Evolutionary conservation across 2,888 invertebrate species (phyloP).

Genomic region (Sclerodermus sp.): DNA sequence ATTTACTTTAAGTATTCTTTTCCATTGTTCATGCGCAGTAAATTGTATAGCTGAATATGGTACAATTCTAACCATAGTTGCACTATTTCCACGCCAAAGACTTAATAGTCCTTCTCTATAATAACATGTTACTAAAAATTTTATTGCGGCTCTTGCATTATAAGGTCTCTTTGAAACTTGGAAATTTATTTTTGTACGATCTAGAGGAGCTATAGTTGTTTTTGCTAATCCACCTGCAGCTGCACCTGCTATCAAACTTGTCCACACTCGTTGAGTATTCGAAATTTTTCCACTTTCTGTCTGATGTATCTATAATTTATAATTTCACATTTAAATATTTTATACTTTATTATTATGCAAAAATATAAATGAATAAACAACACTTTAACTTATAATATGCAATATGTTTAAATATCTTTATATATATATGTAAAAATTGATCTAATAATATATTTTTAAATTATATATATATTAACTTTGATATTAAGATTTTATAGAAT

Average conservation of each 20-base stretch:
- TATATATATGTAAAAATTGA: no score
- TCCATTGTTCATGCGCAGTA: constrained; percentile 97
- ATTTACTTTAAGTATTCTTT: constrained; percentile 76
- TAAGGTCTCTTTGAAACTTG: constrained; percentile 82
- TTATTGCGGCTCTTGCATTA: constrained; percentile 70
- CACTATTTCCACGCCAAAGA: constrained; percentile 97
- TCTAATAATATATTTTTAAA: no score
- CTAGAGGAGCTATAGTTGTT: constrained; percentile 94
- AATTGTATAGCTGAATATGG: constrained; percentile 99
- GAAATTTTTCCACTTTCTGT: no score
- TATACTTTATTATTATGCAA: no score
- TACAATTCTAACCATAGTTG: constrained; percentile 95
- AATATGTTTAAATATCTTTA: no score
- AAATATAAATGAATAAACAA: no score
- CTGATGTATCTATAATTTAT: no score
- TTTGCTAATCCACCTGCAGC: constrained; percentile 94
- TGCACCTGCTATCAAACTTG: constrained; percentile 89
- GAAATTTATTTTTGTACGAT: constrained; percentile 97
- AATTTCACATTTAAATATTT: no score
- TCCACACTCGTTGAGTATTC: constrained; percentile 68
- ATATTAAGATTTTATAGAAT: no score
- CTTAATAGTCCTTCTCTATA: constrained; percentile 78
- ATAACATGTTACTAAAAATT: constrained; percentile 71
- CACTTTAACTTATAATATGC: no score
- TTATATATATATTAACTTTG: no score